Base-by-base conservation (phyloP, 2,113 vertebrate genomes). In the Glaucomys volans region DNA sequence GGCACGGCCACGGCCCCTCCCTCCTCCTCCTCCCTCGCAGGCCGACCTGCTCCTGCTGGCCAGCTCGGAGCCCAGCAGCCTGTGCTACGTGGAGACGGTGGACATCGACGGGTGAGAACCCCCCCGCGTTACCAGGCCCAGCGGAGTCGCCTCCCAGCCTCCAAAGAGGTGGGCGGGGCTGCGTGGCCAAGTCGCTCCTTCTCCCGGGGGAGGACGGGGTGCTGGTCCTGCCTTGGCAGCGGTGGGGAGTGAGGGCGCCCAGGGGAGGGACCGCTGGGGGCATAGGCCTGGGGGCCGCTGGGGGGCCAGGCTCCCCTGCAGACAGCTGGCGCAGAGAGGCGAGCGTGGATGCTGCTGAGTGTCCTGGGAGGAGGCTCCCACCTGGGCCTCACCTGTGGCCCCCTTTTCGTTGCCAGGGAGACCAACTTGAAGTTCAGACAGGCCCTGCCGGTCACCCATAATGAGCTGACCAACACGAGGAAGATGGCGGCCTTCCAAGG, bases 381-480 rank as follows among this genome's bases (percentile, higher is more conserved):
- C 40, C 26, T 0, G 14, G 18, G 14, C 7, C 18, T 37, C 5
- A 2, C 5, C 50, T 6, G 11, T 26, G 2, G 30, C 9, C 9
- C 4, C 75, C 30, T 18, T 83, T 32, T 92, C 44, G 4, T 80
- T 90, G 28, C 4, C 98, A 99, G 99, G 91, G 99, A 99, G 98
- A 99, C 99, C 24, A 99, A 99, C 96, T 95, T 99, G 81, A 99
- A 99, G 98, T 99, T 99, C 97, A 98, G 99, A 22, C 99, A 99
- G 97, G 99, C 99, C 4, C 98, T 98, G 14, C 50, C 71, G 17
- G 86, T 98, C n/a, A 99, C 99, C 3, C 99, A 99, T 80, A 54
- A 97, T 3, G 96, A 98, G 75, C 98, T 99, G 94, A 98, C 97
- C 83, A 98, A 90, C 0, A 96, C 98, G 20, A 98, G 98, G 47